Evolutionary conservation across 1,140 invertebrate species (phyloP), one percentile per base, ranked within the genome.

Genomic region (Drosophila arizonae): DNA sequence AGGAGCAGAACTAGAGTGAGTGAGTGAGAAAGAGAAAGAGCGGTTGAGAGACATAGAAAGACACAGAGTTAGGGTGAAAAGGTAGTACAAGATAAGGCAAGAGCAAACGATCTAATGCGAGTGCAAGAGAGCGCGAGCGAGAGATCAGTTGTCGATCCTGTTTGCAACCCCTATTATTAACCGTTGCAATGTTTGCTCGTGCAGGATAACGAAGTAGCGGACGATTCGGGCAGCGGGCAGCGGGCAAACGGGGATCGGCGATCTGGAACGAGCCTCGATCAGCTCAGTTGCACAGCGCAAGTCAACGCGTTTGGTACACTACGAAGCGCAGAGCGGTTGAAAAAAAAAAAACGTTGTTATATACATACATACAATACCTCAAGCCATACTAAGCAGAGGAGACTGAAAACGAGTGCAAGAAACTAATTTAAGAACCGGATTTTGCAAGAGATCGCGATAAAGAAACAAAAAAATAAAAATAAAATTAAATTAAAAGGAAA

Each of bases 201-300:
- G 55, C 67, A 88, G 84, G 84, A 88, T 77, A 84, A 86, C 82
- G 70, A 85, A 43, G 24, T 11, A 39, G n/a, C 51, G n/a, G 28
- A 36, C 33, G 62, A 30, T 43, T 58, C 76, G 63, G 60, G 33
- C 30, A n/a, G 36, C 58, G 36, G 48, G 21, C 21, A 30, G 36
- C 21, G 21, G 21, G 21, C 21, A 11, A 10, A 60, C 78, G 72
- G 77, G 71, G 81, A 76, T 87, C 79, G 85, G 51, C 84, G 84
- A 88, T 80, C 84, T 88, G 84, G 84, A 88, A 88, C 84, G 84
- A 63, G 50, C 62, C 45, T 51, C 64, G 71, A 68, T 58, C 64
- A 78, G 85, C 71, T 88, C 74, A 88, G 84, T 88, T 88, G 77
- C 84, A 84, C 79, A 88, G 79, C 79, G 85, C 74, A 79, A 63